These are phyloP conservation scores for Ceratina calcarata DNA, from an alignment of 1,140 invertebrate species.

Conservation along the genomic window DNA sequence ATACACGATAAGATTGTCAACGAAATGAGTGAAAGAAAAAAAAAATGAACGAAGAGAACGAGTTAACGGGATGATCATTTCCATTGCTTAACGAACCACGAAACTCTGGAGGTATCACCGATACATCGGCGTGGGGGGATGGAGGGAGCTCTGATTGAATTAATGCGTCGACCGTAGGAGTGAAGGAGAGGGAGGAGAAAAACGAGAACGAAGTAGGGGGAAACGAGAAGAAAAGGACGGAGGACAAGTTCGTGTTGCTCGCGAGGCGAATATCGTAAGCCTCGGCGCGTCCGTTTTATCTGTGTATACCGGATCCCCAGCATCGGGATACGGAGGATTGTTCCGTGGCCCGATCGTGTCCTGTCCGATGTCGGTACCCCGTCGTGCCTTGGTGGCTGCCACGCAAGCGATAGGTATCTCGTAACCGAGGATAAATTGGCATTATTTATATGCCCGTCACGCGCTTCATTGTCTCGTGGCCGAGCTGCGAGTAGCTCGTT, in stretches of 20 bases:
- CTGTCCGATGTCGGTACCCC: slow-evolving; percentile 41
- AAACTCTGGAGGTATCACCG: not conserved
- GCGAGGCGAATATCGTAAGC: slow-evolving; percentile 12
- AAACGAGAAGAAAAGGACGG: not conserved
- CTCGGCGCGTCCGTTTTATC: slow-evolving; percentile 23
- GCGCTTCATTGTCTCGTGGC: slow-evolving; percentile 70
- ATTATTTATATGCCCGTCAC: slow-evolving; percentile 74
- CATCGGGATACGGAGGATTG: slow-evolving; percentile 42
- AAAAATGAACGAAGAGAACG: not conserved
- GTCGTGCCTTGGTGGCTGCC: slow-evolving; percentile 48
- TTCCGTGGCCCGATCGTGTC: slow-evolving; percentile 50
- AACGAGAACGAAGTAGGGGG: not conserved
- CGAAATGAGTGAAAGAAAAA: not conserved
- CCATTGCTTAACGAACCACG: slow-evolving; percentile 15
- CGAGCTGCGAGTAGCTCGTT: slow-evolving; percentile 53
- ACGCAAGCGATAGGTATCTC: slow-evolving; percentile 70
- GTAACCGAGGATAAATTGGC: slow-evolving; percentile 72
- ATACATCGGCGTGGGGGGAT: not conserved
- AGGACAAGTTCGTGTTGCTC: not conserved
- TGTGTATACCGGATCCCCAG: slow-evolving; percentile 37
- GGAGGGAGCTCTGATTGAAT: slow-evolving; percentile 19
- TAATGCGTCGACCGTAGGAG: slow-evolving; percentile 17
- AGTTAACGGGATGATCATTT: not conserved
- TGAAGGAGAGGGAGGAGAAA: not conserved
- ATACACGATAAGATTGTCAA: slow-evolving; percentile 22